A percentile compares a stretch with the other conserved stretches of the same genome.
phyloP scores from a whole-genome alignment of 2,113 vertebrate genomes.

The Polyodon spathula region DNA sequence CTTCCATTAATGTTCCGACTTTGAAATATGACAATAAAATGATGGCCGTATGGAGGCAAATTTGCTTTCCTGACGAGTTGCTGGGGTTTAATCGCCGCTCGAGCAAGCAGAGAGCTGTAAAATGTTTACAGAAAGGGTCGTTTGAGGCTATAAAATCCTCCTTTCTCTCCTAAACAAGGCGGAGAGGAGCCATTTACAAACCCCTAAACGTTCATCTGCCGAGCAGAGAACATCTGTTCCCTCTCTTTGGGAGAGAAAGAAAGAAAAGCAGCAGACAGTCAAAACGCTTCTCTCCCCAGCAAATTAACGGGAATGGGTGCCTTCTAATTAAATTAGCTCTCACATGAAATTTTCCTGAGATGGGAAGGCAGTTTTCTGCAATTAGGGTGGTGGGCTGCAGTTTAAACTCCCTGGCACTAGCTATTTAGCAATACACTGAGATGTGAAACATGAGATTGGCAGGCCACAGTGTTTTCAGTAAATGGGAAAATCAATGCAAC shows the following conservation, averaged over 20 bases:
- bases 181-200: conserved; percentile 62
- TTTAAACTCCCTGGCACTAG: neutral
- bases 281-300: conserved; percentile 43
- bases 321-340: conserved; percentile 70
- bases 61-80: conserved; percentile 59
- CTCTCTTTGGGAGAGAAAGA: conserved; percentile 30
- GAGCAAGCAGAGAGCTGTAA: conserved; percentile 63
- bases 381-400: conserved; percentile 28
- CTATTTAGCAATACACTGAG: no score
- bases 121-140: conserved; percentile 70
- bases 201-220: conserved; percentile 54
- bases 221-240: conserved; percentile 66
- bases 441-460: no score
- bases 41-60: conserved; percentile 60
- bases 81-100: conserved; percentile 65
- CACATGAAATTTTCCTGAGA: conserved; percentile 35
- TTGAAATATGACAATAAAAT: conserved; percentile 66
- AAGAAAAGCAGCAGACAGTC: neutral
- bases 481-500: no score
- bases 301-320: conserved; percentile 69
- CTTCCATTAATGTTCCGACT: conserved; percentile 62
- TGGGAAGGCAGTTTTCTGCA: conserved; percentile 26
- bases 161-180: conserved; percentile 73
- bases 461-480: no score
- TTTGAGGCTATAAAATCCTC: conserved; percentile 66